Evolutionary conservation across 2,888 invertebrate species (phyloP).

Genomic region (Phytoseiulus persimilis): DNA sequence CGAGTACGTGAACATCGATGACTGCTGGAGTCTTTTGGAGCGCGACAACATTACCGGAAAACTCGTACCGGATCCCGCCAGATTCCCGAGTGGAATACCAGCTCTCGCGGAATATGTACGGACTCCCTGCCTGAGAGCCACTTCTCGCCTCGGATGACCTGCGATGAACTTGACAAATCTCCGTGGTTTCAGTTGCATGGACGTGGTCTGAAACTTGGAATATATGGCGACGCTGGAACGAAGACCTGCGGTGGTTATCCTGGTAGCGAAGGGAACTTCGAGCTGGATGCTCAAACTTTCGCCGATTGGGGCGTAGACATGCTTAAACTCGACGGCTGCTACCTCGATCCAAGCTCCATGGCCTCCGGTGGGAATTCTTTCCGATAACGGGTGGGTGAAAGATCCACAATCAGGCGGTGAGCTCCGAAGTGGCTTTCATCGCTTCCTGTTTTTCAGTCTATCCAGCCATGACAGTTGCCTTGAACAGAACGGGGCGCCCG

Average conservation of each 20-base stretch:
- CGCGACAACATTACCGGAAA: constrained; percentile 63
- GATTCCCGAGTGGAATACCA: constrained; percentile 88
- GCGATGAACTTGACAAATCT: no score
- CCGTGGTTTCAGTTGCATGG: constrained; percentile 65
- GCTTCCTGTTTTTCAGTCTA: not conserved
- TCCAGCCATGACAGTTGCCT: not conserved
- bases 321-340: constrained; percentile 91
- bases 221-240: constrained; percentile 93
- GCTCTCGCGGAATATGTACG: constrained; percentile 81
- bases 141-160: no score
- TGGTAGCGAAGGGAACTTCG: constrained; percentile 74
- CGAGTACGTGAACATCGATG: constrained; percentile 82
- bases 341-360: constrained; percentile 62
- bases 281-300: constrained; percentile 78
- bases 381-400: not conserved
- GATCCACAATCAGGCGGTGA: no score
- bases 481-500: constrained; percentile 16
- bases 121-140: no score
- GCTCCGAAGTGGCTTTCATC: no score
- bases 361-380: not conserved
- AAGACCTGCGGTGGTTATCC: constrained; percentile 95
- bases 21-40: constrained; percentile 84
- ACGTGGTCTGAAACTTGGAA: constrained; percentile 86
- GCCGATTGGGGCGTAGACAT: constrained; percentile 92
- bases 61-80: constrained; percentile 70